Conservation (phyloP, 2,888 invertebrate species). For the Crocallis elinguaria region DNA sequence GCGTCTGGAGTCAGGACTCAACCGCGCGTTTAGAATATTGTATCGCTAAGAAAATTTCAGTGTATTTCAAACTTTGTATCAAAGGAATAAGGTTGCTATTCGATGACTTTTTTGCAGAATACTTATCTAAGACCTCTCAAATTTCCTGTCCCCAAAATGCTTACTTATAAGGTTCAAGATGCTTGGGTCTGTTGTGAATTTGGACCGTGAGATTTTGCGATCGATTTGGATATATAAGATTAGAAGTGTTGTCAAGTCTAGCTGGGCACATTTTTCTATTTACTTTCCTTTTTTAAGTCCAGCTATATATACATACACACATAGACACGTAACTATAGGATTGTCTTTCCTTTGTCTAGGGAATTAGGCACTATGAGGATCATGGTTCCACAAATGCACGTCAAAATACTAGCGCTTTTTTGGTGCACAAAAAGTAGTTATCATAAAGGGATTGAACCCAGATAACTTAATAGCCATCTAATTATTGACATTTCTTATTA, state of each 20-base stretch:
- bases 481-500: no score
- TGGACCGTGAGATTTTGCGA: conserved; percentile 5
- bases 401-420: no score
- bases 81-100: neutral
- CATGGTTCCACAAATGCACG: no score
- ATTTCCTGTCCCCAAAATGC: neutral
- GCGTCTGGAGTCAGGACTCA: conserved; percentile 42
- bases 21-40: conserved; percentile 45
- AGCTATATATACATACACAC: no score
- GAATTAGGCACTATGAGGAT: no score
- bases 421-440: no score
- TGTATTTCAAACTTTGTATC: conserved; percentile 4
- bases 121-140: neutral
- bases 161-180: neutral
- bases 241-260: conserved; percentile 4
- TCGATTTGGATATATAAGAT: conserved; percentile 19
- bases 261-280: no score
- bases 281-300: no score
- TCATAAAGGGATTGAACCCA: no score
- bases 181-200: neutral
- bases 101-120: neutral
- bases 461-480: no score
- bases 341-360: no score
- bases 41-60: neutral
- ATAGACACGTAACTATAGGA: no score